These are phyloP conservation scores for Muraenolepis orangiensis DNA, from an alignment of 2,797 vertebrate species.

Conservation along the genomic window DNA sequence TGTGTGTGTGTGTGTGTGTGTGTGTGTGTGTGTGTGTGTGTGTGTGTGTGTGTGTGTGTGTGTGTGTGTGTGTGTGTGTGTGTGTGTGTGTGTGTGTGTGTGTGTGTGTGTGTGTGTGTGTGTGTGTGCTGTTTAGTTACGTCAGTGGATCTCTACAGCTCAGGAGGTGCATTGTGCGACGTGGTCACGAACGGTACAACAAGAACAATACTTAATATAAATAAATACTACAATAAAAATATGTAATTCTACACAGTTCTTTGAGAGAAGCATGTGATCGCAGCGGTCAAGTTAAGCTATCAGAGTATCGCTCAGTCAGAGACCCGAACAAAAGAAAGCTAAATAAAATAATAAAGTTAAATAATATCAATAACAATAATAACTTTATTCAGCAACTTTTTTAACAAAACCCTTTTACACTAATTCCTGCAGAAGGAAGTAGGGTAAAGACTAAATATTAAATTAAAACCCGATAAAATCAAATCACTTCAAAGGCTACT, in stretches of 20 bases:
- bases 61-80: too few relatives aligned
- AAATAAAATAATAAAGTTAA: neutral
- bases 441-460: neutral
- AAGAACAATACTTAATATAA: neutral
- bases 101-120: too few relatives aligned
- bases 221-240: neutral
- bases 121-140: neutral
- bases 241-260: neutral
- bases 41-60: too few relatives aligned
- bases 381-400: neutral
- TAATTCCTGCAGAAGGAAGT: neutral
- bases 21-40: neutral
- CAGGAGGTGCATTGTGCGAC: neutral
- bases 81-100: neutral
- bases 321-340: neutral
- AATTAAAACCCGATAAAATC: neutral
- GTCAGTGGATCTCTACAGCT: neutral
- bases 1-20: neutral
- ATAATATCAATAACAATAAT: slow-evolving; percentile 5
- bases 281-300: neutral
- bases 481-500: neutral
- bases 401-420: neutral
- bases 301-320: neutral
- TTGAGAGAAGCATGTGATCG: neutral
- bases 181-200: neutral